Percentiles rank a stretch among this genome's conserved stretches.
Evolutionary conservation across 1,140 invertebrate genomes (phyloP).

Genomic region (Musca vetustissima): DNA sequence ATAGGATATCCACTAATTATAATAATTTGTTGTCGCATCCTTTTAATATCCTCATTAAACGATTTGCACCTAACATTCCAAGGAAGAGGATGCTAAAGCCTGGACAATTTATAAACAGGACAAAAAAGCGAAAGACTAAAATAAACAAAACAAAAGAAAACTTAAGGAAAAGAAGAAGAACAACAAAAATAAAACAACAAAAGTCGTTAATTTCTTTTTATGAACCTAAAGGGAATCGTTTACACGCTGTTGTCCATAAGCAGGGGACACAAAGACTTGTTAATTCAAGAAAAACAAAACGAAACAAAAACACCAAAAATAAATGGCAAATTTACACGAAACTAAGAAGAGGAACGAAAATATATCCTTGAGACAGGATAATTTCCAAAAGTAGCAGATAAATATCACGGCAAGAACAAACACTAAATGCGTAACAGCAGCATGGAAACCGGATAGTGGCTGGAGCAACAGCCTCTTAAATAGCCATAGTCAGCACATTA

Average conservation of each 20-base stretch:
- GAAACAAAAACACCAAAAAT: not conserved
- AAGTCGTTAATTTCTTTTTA: conserved; percentile 56
- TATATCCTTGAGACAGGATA: too few species aligned
- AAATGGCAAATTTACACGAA: conserved; percentile 21
- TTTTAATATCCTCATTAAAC: conserved; percentile 53
- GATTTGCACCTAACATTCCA: conserved; percentile 35
- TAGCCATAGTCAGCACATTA: conserved; percentile 52
- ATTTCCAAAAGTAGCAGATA: conserved; percentile 28
- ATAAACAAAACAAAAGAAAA: too few species aligned
- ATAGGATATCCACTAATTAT: too few species aligned
- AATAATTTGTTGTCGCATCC: too few species aligned
- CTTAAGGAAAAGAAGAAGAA: too few species aligned
- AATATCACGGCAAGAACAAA: conserved; percentile 25
- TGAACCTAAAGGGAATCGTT: conserved; percentile 57
- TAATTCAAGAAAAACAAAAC: not conserved
- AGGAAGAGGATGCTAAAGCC: not conserved
- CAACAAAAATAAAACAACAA: conserved; percentile 18
- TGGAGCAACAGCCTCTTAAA: conserved; percentile 36
- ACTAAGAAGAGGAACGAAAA: too few species aligned
- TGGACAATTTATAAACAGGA: too few species aligned
- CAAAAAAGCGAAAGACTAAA: not conserved
- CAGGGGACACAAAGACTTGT: not conserved
- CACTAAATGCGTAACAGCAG: too few species aligned
- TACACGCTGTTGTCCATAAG: conserved; percentile 9
- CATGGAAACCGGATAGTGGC: not conserved